phyloP scores from a whole-genome alignment of 2,113 vertebrate genomes.

The Rhipidura dahli region DNA sequence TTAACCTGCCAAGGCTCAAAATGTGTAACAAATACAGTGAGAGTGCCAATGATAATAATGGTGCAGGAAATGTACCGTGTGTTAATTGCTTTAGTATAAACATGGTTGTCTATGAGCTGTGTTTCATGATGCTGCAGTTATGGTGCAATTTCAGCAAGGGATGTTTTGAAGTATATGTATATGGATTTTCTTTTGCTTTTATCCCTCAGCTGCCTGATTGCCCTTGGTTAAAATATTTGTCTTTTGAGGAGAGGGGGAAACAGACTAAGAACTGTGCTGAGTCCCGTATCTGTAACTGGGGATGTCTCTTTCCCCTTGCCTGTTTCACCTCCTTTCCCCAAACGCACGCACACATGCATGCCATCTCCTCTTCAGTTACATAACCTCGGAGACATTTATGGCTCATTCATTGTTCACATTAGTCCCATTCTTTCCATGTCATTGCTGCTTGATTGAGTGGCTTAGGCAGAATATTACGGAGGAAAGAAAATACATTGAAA shows the following conservation, averaged over 20 bases:
- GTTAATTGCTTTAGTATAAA: constrained; percentile 39
- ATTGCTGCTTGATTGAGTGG: background rate
- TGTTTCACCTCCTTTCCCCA: background rate
- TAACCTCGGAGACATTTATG: constrained; percentile 31
- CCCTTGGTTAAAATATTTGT: background rate
- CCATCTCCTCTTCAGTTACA: background rate
- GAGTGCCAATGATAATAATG: background rate
- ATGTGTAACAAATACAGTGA: background rate
- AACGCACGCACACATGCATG: background rate
- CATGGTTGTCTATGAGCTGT: background rate
- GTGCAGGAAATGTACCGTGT: constrained; percentile 5
- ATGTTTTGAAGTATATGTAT: background rate
- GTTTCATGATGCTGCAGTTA: background rate
- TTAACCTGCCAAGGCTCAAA: background rate
- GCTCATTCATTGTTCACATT: constrained; percentile 9
- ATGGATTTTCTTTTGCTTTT: background rate
- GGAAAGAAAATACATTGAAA: background rate
- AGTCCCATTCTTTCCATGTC: constrained; percentile 11
- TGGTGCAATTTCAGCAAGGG: background rate
- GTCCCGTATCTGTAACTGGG: background rate
- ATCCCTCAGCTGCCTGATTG: background rate
- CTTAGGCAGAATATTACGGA: background rate
- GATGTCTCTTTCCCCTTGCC: background rate
- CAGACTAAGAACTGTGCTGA: background rate
- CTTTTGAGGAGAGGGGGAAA: background rate